Evolutionary conservation across 1,140 invertebrate genomes (phyloP), one percentile per base, ranked within the genome.

Genomic region (Eufriesea mexicana): DNA sequence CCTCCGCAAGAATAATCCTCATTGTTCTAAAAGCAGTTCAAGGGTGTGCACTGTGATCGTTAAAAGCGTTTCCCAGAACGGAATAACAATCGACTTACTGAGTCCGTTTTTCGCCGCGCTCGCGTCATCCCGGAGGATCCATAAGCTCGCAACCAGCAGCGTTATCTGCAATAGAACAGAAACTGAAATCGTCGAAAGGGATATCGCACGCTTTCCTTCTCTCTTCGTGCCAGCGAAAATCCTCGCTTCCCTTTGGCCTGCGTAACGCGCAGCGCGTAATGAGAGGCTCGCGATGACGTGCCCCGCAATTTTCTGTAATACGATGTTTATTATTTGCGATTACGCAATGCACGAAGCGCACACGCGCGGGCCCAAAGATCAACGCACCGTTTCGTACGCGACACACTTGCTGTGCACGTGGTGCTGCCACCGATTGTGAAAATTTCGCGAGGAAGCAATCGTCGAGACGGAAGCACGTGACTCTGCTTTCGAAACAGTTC

Each of bases 261-360:
- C 78, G 83, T 80, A 84, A 85, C 70, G 28, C n/a, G 61, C 20
- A 49, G 25, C 28, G 49, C 23, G 28, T 83, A 85, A 83, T 64
- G 64, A 84, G 6, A 14, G 45, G 23, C n/a, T 45, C 55, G 42
- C 51, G 62, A 23, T 86, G 62, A 67, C 84, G 72, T 80, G 81
- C 81, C 79, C 66, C 51, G 51, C 25, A 74, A 85, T 87, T 79
- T 82, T 23, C 76, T 54, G n/a, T 77, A 86, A 59, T 75, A 85
- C 77, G 68, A 85, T 79, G 75, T 89, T 90, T 35, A 35, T 86
- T 90, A 89, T 86, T 89, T 64, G 79, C 55, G 25, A 84, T 90
- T 89, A 79, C 75, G 67, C 79, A 89, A 88, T 49, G 61, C 28
- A 35, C 62, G n/a, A 42, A 61, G 70, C 42, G 62, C 75, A 54